A percentile compares a stretch with the other conserved stretches of the same genome.
Evolutionary conservation across 1,140 invertebrate genomes (phyloP).

Genomic region (Delia radicum): DNA sequence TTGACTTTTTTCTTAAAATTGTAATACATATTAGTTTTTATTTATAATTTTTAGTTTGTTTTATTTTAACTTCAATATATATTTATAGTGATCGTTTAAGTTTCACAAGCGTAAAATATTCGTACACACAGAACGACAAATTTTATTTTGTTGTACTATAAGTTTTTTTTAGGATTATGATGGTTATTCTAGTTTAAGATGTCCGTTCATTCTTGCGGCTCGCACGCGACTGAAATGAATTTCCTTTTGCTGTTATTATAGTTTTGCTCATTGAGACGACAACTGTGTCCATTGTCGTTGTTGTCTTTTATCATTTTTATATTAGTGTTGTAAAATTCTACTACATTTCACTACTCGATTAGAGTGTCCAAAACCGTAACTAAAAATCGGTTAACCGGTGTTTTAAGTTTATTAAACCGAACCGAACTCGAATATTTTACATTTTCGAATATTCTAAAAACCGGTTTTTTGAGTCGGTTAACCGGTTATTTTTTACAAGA

Average conservation of each 20-base stretch:
- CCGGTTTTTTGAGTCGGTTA: no score
- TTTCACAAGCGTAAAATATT: background rate
- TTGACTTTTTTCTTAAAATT: background rate
- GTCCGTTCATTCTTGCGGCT: conserved; percentile 15
- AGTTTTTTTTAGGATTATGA: background rate
- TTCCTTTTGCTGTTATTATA: conserved; percentile 7
- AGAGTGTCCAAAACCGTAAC: no score
- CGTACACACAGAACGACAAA: background rate
- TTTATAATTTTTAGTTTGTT: no score
- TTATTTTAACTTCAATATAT: no score
- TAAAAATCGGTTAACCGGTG: no score
- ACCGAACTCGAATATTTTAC: no score
- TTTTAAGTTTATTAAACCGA: no score
- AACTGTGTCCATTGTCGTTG: background rate
- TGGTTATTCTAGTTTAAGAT: background rate
- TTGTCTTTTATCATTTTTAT: background rate
- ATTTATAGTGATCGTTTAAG: background rate
- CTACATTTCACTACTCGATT: no score
- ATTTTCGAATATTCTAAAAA: no score
- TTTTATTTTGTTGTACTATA: background rate
- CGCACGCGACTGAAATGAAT: conserved; percentile 16
- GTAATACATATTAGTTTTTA: no score
- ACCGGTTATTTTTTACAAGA: no score
- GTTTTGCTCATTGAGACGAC: background rate
- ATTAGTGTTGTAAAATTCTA: no score